Conservation (phyloP, 1,140 invertebrate genomes). For the Platyscapa corneri region DNA sequence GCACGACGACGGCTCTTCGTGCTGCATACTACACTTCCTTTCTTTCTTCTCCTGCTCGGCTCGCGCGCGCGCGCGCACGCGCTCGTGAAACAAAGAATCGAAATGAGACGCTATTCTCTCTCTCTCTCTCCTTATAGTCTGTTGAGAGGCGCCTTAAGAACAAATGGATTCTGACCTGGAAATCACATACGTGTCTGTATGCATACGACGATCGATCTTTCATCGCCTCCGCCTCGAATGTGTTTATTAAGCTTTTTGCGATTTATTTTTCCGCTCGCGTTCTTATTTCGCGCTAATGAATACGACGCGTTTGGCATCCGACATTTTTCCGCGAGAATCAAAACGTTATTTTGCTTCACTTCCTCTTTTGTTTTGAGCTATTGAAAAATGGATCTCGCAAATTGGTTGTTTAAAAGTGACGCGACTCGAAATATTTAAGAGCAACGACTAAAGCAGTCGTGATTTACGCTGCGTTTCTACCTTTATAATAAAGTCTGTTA, state of each 20-base stretch:
- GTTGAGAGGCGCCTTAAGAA: conserved; percentile 40
- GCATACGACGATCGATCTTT: conserved; percentile 26
- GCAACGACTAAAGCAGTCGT: no score
- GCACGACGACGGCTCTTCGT: conserved; percentile 4
- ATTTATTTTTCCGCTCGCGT: neutral
- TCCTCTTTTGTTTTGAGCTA: no score
- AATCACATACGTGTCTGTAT: conserved; percentile 9
- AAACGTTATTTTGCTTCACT: no score
- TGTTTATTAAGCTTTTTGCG: neutral
- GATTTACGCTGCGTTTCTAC: no score
- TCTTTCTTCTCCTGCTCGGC: conserved; percentile 3
- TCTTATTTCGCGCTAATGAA: neutral
- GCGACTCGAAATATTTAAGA: no score
- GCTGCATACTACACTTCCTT: conserved; percentile 17
- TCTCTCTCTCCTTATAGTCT: conserved; percentile 1
- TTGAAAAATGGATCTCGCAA: no score
- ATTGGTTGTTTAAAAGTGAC: no score
- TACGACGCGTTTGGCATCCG: no score
- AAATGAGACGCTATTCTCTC: conserved; percentile 25
- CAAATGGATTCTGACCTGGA: conserved; percentile 48
- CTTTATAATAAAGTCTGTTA: no score
- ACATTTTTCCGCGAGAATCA: neutral
- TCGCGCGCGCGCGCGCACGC: neutral
- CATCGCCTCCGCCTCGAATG: conserved; percentile 14
- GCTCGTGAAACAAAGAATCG: conserved; percentile 46